Conservation (phyloP, 2,888 invertebrate species). For the Eubasilissa splendida region DNA sequence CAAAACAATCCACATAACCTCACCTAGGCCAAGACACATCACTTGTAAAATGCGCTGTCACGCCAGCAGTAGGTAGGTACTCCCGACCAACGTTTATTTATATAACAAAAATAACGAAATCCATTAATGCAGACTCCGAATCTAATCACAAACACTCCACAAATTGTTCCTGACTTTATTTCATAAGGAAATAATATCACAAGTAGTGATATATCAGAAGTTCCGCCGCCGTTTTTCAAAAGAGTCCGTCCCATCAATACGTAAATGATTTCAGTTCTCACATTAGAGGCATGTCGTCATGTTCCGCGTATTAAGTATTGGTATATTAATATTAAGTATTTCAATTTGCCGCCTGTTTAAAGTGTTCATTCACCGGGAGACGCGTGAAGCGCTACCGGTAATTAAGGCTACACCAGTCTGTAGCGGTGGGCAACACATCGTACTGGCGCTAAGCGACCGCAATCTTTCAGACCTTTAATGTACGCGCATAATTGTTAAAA, state of each 20-base stretch:
- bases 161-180: constrained; percentile 20
- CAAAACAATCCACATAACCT: too few species aligned
- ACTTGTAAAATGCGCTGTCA: background rate
- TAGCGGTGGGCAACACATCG: background rate
- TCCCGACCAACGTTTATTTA: constrained; percentile 1
- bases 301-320: constrained; percentile 38
- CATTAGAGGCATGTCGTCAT: constrained; percentile 44
- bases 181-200: background rate
- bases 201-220: background rate
- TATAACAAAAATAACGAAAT: constrained; percentile 25
- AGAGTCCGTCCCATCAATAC: constrained; percentile 4
- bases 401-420: constrained; percentile 42
- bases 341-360: constrained; percentile 52
- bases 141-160: constrained; percentile 23
- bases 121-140: constrained; percentile 8
- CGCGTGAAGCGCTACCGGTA: constrained; percentile 49
- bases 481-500: too few species aligned
- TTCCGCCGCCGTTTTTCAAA: background rate
- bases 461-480: background rate
- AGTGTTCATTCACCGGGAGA: constrained; percentile 30
- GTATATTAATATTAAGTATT: constrained; percentile 41
- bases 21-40: background rate
- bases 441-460: background rate
- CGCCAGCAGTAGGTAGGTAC: background rate
- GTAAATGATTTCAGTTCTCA: constrained; percentile 36